These are phyloP conservation scores for Mimas tiliae DNA, from an alignment of 2,888 invertebrate species.

Conservation along the genomic window DNA sequence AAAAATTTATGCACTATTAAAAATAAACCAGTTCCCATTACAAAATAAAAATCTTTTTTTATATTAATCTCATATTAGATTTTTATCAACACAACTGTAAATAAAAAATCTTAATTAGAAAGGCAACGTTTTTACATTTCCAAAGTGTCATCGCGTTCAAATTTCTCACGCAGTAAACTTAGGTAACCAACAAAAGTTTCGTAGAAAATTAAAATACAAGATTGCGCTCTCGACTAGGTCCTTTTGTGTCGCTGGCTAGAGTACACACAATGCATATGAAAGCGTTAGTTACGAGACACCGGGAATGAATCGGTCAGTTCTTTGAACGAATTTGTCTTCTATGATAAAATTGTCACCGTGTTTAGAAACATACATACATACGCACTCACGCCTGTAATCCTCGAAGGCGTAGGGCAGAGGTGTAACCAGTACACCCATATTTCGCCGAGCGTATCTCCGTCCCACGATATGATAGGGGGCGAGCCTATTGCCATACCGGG, in stretches of 20 bases:
- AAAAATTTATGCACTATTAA: too few relatives aligned
- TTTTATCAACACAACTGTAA: not conserved
- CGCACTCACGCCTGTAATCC: too few relatives aligned
- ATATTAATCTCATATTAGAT: too few relatives aligned
- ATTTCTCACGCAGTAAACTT: constrained; percentile 6
- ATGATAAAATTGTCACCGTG: not conserved
- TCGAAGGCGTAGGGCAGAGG: too few relatives aligned
- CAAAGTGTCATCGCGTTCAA: constrained; percentile 12
- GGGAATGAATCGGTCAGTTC: not conserved
- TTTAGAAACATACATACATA: too few relatives aligned
- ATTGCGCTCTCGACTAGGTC: constrained; percentile 36
- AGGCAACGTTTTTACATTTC: constrained; percentile 12
- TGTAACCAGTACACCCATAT: too few relatives aligned
- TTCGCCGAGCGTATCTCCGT: too few relatives aligned
- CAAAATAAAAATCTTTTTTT: too few relatives aligned
- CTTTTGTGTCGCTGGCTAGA: constrained; percentile 40
- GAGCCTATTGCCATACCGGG: too few relatives aligned
- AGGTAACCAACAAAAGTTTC: constrained; percentile 26
- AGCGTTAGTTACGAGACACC: constrained; percentile 9
- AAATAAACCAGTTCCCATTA: too few relatives aligned
- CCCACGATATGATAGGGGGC: too few relatives aligned
- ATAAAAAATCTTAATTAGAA: not conserved
- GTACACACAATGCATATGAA: constrained; percentile 42
- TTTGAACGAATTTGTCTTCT: not conserved
- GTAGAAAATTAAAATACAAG: constrained; percentile 26